Base-by-base conservation (phyloP, 2,797 vertebrate genomes). In the Cichlasoma orientale region DNA sequence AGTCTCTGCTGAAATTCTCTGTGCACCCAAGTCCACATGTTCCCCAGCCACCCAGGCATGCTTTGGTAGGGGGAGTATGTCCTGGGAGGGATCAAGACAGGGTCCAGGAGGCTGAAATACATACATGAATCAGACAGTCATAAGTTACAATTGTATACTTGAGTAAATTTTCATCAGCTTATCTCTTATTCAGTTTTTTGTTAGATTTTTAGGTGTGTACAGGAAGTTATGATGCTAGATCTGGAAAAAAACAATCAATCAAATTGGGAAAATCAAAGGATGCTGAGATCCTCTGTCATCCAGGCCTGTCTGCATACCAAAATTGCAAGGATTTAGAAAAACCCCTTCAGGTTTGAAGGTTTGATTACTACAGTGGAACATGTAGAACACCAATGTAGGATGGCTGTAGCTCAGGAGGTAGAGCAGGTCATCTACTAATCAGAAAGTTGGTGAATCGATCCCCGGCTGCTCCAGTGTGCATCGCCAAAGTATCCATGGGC, bases 41-140 rank as follows among this genome's bases (percentile, higher is more conserved):
- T 90, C 91, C 82, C 71, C 86, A 78, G 80, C 78, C 14, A 85
- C 74, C 95, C 96, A 96, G 81, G 93, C 94, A 87, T 96, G 94
- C 77, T 91, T 94, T 31, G 69, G 75, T 84, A 91, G 50, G 66
- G 87, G 85, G 52, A 72, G 66, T 36, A 79, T 82, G 75, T 77
- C 77, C 71, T 78, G 80, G 29, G 66, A 53, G 16, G 72, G 2
- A 57, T 78, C 70, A 69, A 72, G 71, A 78, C 44, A 71, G 68
- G 50, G n/a, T 19, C 61, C 54, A 31, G 77, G 59, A 90, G 85
- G 73, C 87, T 90, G 81, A 71, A 89, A 91, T 10, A 78, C 19
- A 82, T 6, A 71, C 4, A 59, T 18, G 3, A 29, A 77, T 50
- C 38, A 75, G 58, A 66, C 25, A 61, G 21, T 13, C 21, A 27